These are phyloP conservation scores for Mythimna impura DNA, from an alignment of 2,888 invertebrate genomes.

Conservation along the genomic window DNA sequence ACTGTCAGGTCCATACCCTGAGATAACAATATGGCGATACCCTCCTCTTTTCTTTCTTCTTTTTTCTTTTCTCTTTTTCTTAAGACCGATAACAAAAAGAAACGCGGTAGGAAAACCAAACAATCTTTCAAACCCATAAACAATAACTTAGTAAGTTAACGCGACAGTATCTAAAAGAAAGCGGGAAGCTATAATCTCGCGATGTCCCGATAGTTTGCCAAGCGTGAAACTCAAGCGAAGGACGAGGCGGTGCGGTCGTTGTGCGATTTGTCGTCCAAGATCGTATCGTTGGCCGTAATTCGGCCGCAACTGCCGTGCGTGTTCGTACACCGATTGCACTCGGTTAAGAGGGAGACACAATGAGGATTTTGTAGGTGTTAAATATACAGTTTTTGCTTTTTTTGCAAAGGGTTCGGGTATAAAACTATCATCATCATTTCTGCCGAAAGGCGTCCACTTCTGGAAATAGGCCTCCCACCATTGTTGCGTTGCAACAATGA, in stretches of 20 bases:
- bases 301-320: slow-evolving; percentile 84
- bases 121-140: slow-evolving; percentile 41
- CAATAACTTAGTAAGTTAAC: slow-evolving; percentile 38
- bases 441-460: too few relatives aligned
- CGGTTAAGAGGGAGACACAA: slow-evolving; percentile 64
- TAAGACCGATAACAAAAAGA: slow-evolving; percentile 10
- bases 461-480: too few relatives aligned
- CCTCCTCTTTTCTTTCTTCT: too few relatives aligned
- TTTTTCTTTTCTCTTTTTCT: too few relatives aligned
- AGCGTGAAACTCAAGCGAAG: slow-evolving; percentile 64
- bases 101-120: slow-evolving; percentile 15
- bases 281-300: slow-evolving; percentile 81
- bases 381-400: not conserved
- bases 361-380: slow-evolving; percentile 26
- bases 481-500: too few relatives aligned
- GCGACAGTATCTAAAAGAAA: slow-evolving; percentile 60
- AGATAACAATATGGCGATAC: too few relatives aligned
- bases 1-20: too few relatives aligned
- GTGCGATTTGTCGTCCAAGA: slow-evolving; percentile 83
- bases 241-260: slow-evolving; percentile 65
- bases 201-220: slow-evolving; percentile 60
- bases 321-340: slow-evolving; percentile 78
- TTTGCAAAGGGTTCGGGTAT: not conserved
- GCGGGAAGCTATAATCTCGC: slow-evolving; percentile 56
- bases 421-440: too few relatives aligned